These are phyloP conservation scores for Oligia latruncula DNA, from an alignment of 2,888 invertebrate genomes.

Conservation along the genomic window DNA sequence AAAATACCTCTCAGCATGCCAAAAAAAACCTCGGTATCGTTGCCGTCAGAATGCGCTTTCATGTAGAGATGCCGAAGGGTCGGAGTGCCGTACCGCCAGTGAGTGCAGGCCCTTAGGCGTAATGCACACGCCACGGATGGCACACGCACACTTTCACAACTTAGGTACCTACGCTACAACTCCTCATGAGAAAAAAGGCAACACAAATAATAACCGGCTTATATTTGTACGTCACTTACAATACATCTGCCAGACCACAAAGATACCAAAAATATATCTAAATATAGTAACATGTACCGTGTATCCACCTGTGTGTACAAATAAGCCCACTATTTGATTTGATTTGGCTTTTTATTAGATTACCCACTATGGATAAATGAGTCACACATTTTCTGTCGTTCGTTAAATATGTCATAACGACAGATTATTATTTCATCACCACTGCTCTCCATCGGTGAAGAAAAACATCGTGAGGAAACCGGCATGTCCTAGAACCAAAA, in stretches of 20 bases:
- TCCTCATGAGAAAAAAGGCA: neutral
- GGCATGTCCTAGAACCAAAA: neutral
- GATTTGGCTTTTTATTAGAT: neutral
- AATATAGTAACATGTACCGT: neutral
- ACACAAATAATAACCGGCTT: neutral
- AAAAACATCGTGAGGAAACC: neutral
- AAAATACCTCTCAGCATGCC: neutral
- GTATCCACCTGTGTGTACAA: neutral
- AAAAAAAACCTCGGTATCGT: neutral
- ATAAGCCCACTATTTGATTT: neutral
- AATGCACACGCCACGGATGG: neutral
- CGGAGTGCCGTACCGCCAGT: neutral
- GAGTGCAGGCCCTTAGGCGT: neutral
- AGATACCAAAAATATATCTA: neutral
- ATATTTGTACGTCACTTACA: neutral
- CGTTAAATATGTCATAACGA: neutral
- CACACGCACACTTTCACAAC: slow-evolving; percentile 2
- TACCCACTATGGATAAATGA: neutral
- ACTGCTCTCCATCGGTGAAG: neutral
- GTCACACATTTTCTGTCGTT: neutral
- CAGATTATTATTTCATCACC: neutral
- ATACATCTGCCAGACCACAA: neutral
- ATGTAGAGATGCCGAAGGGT: neutral
- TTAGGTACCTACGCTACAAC: neutral
- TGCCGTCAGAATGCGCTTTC: neutral